A percentile compares a stretch with the other conserved stretches of the same genome.
These are phyloP conservation scores for Melanocharis versteri DNA, from an alignment of 2,113 vertebrate species.

Conservation along the genomic window DNA sequence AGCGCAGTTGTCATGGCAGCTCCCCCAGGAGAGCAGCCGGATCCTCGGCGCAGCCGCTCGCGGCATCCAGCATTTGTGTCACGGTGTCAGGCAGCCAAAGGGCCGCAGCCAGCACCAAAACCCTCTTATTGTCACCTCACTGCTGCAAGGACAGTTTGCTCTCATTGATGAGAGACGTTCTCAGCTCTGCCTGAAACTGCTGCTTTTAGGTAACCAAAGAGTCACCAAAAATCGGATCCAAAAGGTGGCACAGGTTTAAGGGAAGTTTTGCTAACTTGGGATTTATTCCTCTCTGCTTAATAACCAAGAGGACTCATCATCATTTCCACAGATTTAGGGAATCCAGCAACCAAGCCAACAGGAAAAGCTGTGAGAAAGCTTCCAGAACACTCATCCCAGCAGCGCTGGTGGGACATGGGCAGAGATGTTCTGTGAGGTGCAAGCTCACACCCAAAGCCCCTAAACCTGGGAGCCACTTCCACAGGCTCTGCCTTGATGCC, in stretches of 20 bases:
- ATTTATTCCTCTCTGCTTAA: neutral
- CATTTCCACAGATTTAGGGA: neutral
- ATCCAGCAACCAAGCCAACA: neutral
- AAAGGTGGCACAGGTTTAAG: neutral
- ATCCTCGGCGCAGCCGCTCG: neutral
- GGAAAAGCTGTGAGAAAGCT: neutral
- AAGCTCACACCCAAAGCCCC: neutral
- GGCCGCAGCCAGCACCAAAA: neutral
- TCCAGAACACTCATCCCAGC: neutral
- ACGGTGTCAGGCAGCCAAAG: neutral
- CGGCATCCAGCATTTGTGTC: neutral
- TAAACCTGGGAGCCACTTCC: neutral
- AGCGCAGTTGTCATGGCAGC: slow-evolving; percentile 68
- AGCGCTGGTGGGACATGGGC: neutral
- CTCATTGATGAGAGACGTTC: rapidly evolving
- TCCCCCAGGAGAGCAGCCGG: slow-evolving; percentile 23
- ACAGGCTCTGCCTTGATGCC: neutral
- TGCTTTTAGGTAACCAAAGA: neutral
- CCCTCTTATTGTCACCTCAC: neutral
- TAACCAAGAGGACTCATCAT: neutral
- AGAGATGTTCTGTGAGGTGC: neutral
- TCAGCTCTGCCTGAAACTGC: neutral
- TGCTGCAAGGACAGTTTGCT: neutral
- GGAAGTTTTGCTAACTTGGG: neutral
- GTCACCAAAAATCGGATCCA: neutral